Base-by-base conservation (phyloP, 2,888 invertebrate species). In the Latrodectus elegans region DNA sequence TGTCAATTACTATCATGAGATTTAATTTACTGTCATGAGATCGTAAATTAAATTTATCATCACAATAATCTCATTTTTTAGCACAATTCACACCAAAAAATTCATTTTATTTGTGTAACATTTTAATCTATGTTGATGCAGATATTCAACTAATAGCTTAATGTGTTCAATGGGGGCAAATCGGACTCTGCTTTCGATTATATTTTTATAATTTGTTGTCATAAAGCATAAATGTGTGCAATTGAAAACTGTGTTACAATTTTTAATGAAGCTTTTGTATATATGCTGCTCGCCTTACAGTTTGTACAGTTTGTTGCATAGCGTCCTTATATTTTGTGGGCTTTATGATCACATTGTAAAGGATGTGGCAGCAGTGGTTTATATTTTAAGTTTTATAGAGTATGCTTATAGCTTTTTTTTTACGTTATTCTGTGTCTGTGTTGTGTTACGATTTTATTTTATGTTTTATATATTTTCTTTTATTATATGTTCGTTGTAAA, bases 261-360 rank as follows among this genome's bases (percentile, higher is more conserved):
- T 80, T 78, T 70, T 70, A 65, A 12, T n/a, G n/a, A 53, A 65
- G 51, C 22, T 49, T 68, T 60, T 86, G 80, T 81, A 76, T 73
- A 84, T 78, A 84, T 78, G 64, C 68, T n/a, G 64, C 76, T 70
- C 68, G 22, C 17, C 17, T 64, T 53, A 65, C 72, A 79, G 72
- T 73, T 83, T 86, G 86, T 86, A 86, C 86, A 86, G 86, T 81
- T 73, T 86, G 67, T 86, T 49, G 75, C 26, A 51, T 52, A 70
- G 76, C 65, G 75, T 86, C 70, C 71, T 72, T 26, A 70, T 85
- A 76, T 78, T 72, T 82, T 38, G 52, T 74, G 60, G 80, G 79
- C 75, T 79, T 79, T 26, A 38, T 75, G 64, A 73, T 15, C 38
- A 49, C 64, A 73, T n/a, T 85, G 80, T 85, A 81, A 67, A 86